A percentile compares a stretch with the other conserved stretches of the same genome.
Evolutionary conservation across 2,113 vertebrate genomes (phyloP).

Genomic region (Jacana jacana): DNA sequence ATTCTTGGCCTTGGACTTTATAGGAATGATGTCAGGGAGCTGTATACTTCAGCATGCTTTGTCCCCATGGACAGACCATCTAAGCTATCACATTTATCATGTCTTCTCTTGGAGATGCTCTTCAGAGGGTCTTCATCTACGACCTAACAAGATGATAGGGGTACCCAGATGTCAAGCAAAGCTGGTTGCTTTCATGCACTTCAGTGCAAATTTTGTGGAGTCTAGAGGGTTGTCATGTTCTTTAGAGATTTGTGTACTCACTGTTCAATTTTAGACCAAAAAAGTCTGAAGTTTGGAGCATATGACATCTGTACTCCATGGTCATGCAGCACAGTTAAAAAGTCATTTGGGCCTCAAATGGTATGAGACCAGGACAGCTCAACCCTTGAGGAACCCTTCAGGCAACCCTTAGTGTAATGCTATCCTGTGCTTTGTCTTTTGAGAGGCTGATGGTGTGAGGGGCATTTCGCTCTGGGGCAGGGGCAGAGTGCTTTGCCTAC

Average conservation of each 20-base stretch:
- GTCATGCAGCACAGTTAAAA: background rate
- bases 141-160: background rate
- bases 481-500: background rate
- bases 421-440: background rate
- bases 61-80: background rate
- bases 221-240: background rate
- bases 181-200: background rate
- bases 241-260: background rate
- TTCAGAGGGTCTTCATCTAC: background rate
- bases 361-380: background rate
- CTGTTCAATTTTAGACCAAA: background rate
- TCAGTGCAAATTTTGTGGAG: background rate
- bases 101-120: background rate
- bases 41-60: background rate
- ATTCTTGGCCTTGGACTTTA: background rate
- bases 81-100: background rate
- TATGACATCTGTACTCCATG: background rate
- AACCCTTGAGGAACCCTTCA: background rate
- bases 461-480: background rate
- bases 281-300: background rate
- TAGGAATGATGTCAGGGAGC: background rate
- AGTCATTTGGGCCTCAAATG: background rate
- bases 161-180: background rate
- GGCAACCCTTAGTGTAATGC: background rate
- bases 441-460: background rate